Evolutionary conservation across 2,113 vertebrate genomes (phyloP).

Genomic region (Argyrosomus japonicus): DNA sequence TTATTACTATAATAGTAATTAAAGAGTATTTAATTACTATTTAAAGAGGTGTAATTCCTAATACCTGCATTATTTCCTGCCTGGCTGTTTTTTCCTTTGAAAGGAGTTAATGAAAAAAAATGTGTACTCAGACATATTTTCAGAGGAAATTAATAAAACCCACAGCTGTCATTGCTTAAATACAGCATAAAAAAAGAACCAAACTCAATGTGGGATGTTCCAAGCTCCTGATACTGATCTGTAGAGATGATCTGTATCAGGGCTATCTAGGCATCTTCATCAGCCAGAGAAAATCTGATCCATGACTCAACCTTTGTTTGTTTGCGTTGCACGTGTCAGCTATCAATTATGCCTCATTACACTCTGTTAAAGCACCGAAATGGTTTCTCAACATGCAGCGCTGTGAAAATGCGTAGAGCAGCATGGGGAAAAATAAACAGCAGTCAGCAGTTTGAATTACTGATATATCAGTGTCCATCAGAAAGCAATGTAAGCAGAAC

Average conservation of each 20-base stretch:
- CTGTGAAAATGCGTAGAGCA: constrained; percentile 15
- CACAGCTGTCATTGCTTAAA: neutral
- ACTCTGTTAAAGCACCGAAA: constrained; percentile 39
- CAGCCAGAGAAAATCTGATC: constrained; percentile 12
- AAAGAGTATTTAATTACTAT: too few species aligned
- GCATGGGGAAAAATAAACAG: constrained; percentile 26
- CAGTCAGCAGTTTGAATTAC: constrained; percentile 39
- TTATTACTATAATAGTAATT: too few species aligned
- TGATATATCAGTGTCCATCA: constrained; percentile 41
- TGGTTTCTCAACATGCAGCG: constrained; percentile 41
- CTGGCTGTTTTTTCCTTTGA: neutral
- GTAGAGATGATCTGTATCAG: constrained; percentile 3
- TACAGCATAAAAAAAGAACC: neutral
- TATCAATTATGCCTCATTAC: constrained; percentile 60
- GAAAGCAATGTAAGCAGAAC: neutral
- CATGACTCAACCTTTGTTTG: constrained; percentile 28
- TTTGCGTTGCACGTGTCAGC: constrained; percentile 20
- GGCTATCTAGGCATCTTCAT: constrained; percentile 12
- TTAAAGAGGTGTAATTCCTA: too few species aligned
- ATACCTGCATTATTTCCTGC: neutral
- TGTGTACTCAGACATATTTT: neutral
- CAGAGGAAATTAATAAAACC: neutral
- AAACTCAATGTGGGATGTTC: neutral
- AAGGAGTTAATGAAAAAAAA: neutral
- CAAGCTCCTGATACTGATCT: neutral